Base-by-base conservation (phyloP, 2,797 vertebrate genomes). In the Pogoniulus pusillus region DNA sequence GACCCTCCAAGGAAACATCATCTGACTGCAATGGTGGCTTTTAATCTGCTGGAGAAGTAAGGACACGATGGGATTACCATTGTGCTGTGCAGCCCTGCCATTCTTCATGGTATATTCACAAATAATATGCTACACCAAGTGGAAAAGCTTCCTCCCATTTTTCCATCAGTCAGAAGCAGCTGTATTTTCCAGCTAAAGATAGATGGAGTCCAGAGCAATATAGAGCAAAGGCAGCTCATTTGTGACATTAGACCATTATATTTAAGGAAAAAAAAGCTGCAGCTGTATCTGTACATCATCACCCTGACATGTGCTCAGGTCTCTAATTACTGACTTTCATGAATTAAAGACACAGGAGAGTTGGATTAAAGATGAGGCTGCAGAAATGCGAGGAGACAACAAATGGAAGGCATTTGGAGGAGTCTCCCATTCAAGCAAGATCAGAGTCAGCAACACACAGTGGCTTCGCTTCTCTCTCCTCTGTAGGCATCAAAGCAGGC, bases 211-310 rank as follows among this genome's bases (percentile, higher is more conserved):
- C 18, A 3, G 70, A 85, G 85, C 73, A 81, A 86, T 20, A 23
- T 0, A 66, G 43, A 87, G 64, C 64, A 65, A 89, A 54, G 66
- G 60, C 39, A 90, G 68, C 86, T 66, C 64, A 32, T 76, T 73
- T 77, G 57, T 83, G 69, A 81, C 47, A 51, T 72, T 78, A 16
- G 29, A 51, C 49, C 37, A 59, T 45, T 66, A 37, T 43, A 78
- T 65, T 82, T 35, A 49, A 63, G 62, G 27, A 71, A 59, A 57
- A 62, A 45, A 3, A 53, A 24, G 34, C 53, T 20, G 72, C 85
- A 85, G 85, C 82, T 91, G 68, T 76, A 80, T 76, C 87, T 72
- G 79, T 58, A 14, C 4, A 71, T 83, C 87, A 87, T 53, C 79
- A 4, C 47, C 12, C 34, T 14, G 47, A 9, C 37, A 82, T 41